Conservation (phyloP, 2,888 invertebrate genomes). For the Anthophora plumipes region DNA sequence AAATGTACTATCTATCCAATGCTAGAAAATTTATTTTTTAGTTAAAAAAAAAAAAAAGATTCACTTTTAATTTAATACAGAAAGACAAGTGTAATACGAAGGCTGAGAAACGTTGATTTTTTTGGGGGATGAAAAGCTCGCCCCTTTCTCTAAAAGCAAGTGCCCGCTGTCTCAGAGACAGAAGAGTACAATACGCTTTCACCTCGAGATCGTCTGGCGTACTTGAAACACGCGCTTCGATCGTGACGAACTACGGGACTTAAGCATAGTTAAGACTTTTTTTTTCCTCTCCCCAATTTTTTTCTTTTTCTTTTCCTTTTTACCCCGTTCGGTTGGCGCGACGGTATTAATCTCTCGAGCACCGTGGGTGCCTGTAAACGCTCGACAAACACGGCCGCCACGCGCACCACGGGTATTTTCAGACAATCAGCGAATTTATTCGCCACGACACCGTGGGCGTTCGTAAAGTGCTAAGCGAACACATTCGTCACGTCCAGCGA, state of each 20-base stretch:
- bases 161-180: too few species aligned
- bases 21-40: too few species aligned
- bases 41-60: too few species aligned
- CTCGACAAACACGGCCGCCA: slow-evolving; percentile 34
- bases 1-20: too few species aligned
- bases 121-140: too few species aligned
- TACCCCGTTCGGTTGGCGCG: background rate
- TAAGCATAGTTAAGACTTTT: background rate
- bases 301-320: too few species aligned
- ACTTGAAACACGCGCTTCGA: slow-evolving; percentile 3
- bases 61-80: too few species aligned
- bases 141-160: too few species aligned
- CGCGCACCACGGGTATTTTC: slow-evolving; percentile 34
- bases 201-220: background rate
- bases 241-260: background rate
- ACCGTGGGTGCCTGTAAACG: slow-evolving; percentile 43
- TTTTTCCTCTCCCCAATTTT: background rate
- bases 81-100: too few species aligned
- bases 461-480: slow-evolving; percentile 15
- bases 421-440: slow-evolving; percentile 48
- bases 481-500: slow-evolving; percentile 30
- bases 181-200: background rate
- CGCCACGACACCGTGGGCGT: slow-evolving; percentile 30
- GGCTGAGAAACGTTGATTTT: too few species aligned
- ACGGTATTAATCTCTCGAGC: slow-evolving; percentile 29